Evolutionary conservation across 2,888 invertebrate species (phyloP).

Genomic region (Cactoblastis cactorum): DNA sequence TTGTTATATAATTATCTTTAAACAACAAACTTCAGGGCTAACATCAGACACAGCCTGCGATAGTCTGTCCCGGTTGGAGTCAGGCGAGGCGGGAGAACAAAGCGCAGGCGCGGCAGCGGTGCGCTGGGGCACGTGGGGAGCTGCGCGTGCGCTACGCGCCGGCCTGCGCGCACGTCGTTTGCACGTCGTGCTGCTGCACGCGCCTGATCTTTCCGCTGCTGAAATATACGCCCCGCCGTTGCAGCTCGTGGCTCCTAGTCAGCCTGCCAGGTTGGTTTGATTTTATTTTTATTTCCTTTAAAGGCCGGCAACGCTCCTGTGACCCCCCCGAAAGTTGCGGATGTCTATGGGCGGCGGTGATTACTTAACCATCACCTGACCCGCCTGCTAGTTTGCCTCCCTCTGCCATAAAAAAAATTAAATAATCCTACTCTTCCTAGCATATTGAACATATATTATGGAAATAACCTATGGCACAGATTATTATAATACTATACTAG

Average conservation of each 20-base stretch:
- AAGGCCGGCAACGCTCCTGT: too few relatives aligned
- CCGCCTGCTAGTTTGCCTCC: too few relatives aligned
- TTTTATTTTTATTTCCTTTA: too few relatives aligned
- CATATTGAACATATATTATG: too few relatives aligned
- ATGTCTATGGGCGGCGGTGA: too few relatives aligned
- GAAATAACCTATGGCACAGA: too few relatives aligned
- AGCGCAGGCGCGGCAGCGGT: conserved; percentile 76
- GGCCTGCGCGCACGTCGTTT: conserved; percentile 85
- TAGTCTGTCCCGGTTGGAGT: conserved; percentile 47
- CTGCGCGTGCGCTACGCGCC: conserved; percentile 84
- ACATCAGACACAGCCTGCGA: conserved; percentile 73
- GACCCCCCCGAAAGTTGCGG: too few relatives aligned
- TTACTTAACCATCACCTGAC: too few relatives aligned
- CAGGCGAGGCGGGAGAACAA: conserved; percentile 45
- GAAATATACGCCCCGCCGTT: conserved; percentile 83
- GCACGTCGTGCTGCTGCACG: conserved; percentile 87
- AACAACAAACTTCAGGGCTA: conserved; percentile 45
- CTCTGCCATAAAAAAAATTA: too few relatives aligned
- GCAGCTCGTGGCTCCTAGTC: conserved; percentile 59
- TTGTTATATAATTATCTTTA: too few relatives aligned
- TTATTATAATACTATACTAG: too few relatives aligned
- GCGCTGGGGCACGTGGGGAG: conserved; percentile 89
- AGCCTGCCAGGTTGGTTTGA: conserved; percentile 55
- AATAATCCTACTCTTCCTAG: too few relatives aligned
- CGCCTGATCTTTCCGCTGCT: conserved; percentile 82